Base-by-base conservation (phyloP, 1,140 invertebrate genomes). In the Papilio glaucus region DNA sequence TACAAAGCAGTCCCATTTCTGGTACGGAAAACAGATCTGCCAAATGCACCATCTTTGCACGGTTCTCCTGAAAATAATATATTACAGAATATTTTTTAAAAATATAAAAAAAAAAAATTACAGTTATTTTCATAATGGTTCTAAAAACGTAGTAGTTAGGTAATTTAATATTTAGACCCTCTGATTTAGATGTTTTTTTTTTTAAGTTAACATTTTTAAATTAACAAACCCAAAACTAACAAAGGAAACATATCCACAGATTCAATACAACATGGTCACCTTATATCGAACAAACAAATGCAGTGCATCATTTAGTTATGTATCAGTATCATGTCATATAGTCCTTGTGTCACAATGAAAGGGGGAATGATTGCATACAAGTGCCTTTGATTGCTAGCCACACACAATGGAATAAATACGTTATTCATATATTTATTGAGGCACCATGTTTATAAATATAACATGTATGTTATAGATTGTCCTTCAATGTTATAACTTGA, bases 11-110 rank as follows among this genome's bases (percentile, higher is more conserved):
- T 77, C 97, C 96, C 96, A 99, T 99, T 95, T 99, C 98, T 15
- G 98, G 98, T 41, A 99, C 96, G 0, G 98, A 98, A 92, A 99
- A 99, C n/a, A 99, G 90, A 94, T 99, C 98, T 15, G 98, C 98
- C 74, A 99, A 92, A 88, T 99, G 98, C 18, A 98, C 95, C 98
- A 99, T 99, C 93, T 33, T 33, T 33, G 29, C 29, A 72, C 95
- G 94, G 41, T 94, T 94, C 77, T 96, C 94, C 95, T 97, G 92
- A 71, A 95, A 94, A 77, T 72, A n/a, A n/a, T n/a, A n/a, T 38
- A 75, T 53, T 73, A 71, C 37, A 21, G 62, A 37, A 71, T 53
- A 61, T 26, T 60, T 71, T 21, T 42, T 21, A 69, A 18, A 13
- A 29, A 49, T 3, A 10, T 4, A 5, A 39, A 24, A 41, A 65